Percentiles rank a stretch among this genome's conserved stretches.
phyloP scores from a whole-genome alignment of 2,888 invertebrate genomes.

The Abrostola triplasia region DNA sequence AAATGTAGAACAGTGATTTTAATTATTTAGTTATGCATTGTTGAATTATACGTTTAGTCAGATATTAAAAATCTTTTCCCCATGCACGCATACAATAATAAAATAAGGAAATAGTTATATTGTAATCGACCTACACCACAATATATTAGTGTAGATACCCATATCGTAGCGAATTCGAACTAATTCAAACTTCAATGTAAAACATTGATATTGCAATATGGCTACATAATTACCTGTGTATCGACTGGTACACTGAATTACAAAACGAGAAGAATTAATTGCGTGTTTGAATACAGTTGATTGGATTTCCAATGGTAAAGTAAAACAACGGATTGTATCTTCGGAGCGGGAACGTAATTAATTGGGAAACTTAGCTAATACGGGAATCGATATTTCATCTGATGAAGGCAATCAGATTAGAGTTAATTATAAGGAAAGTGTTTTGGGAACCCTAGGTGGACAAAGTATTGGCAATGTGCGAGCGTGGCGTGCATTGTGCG shows the following conservation, averaged over 20 bases:
- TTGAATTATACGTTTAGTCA: not conserved
- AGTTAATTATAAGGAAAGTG: conserved; percentile 36
- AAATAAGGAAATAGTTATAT: no score
- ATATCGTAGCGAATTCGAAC: not conserved
- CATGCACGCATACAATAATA: no score
- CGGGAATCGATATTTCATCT: conserved; percentile 32
- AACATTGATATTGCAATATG: conserved; percentile 2
- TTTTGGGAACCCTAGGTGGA: conserved; percentile 58
- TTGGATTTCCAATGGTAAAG: conserved; percentile 38
- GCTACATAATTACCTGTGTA: conserved; percentile 11
- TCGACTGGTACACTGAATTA: conserved; percentile 19
- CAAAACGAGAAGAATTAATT: conserved; percentile 35
- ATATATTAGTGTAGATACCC: no score
- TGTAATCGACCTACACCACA: no score
- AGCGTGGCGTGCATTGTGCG: conserved; percentile 62
- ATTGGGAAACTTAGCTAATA: conserved; percentile 55
- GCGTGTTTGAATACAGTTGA: conserved; percentile 34
- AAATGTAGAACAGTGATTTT: not conserved
- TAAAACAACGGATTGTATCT: conserved; percentile 43
- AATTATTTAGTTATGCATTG: not conserved
- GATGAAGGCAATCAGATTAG: conserved; percentile 41
- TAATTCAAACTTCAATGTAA: not conserved
- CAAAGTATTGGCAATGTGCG: conserved; percentile 49
- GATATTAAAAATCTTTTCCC: no score
- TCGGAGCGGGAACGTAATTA: conserved; percentile 51